A percentile compares a stretch with the other conserved stretches of the same genome.
These are phyloP conservation scores for Drosophila paramelanica DNA, from an alignment of 2,888 invertebrate genomes.

Conservation along the genomic window DNA sequence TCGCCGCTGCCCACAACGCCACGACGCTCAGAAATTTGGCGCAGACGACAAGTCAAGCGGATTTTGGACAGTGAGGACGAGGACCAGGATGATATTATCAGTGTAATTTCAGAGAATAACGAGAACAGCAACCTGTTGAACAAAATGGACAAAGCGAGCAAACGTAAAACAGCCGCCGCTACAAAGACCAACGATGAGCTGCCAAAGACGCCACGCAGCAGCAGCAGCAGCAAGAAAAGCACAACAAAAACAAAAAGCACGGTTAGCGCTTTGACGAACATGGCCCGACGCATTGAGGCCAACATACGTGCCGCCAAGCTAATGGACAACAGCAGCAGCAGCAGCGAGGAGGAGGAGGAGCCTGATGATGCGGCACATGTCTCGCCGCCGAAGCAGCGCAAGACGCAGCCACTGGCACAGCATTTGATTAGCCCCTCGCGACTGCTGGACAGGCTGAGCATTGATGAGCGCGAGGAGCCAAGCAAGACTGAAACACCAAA, in stretches of 20 bases:
- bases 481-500: conserved; percentile 43
- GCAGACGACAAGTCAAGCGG: conserved; percentile 62
- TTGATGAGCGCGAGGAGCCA: conserved; percentile 69
- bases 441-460: conserved; percentile 81
- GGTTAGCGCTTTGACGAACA: not conserved
- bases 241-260: conserved; percentile 39
- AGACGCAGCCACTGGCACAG: conserved; percentile 56
- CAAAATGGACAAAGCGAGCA: conserved; percentile 65
- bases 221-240: conserved; percentile 67
- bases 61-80: conserved; percentile 59
- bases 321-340: conserved; percentile 9
- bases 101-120: conserved; percentile 75
- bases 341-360: conserved; percentile 30
- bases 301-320: conserved; percentile 30
- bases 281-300: conserved; percentile 31
- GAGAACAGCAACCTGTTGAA: conserved; percentile 79
- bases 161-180: conserved; percentile 34
- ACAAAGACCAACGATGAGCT: conserved; percentile 26
- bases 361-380: conserved; percentile 47
- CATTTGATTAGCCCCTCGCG: conserved; percentile 82
- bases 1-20: conserved; percentile 50
- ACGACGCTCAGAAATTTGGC: conserved; percentile 72
- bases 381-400: conserved; percentile 83
- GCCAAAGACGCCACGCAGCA: conserved; percentile 77
- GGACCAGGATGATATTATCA: conserved; percentile 63